Base-by-base conservation (phyloP, 2,113 vertebrate species). In the Dolichotis patagonum region DNA sequence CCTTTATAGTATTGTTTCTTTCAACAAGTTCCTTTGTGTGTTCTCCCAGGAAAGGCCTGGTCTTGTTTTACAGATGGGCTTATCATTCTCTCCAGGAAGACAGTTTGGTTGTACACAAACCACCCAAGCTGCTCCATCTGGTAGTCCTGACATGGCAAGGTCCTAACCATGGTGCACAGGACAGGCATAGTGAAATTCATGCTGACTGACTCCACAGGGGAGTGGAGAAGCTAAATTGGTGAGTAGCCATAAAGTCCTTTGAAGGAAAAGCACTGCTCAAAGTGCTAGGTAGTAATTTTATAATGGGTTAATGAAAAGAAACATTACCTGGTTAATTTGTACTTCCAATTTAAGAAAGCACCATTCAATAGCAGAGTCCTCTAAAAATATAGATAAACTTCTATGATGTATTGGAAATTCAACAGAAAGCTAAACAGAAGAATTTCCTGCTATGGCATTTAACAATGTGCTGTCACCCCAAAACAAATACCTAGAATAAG, bases 21-120 rank as follows among this genome's bases (percentile, higher is more conserved):
- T 93, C 96, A 96, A 75, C 60, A 91, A 67, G 78, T 84, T 85
- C 71, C 94, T 98, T 95, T 85, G 93, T 94, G 46, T 77, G 52
- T 67, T 87, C 90, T 93, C 86, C 65, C 83, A 90, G 93, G 82
- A 75, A 71, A 43, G 69, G 88, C 95, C 80, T 41, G 67, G 43
- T 92, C 86, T 90, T 73, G 85, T 92, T 86, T 71, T 92, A 80
- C 56, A 96, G 83, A 49, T 60, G 43, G 17, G 41, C 54, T 96
- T 95, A 96, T 78, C 65, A 85, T 94, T 54, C 96, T 96, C 90
- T 88, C 9, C 32, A 63, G 12, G 32, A 63, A 90, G 35, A 32
- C 87, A 0, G 0, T 93, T 80, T 77, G 24, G 38, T 94, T 81
- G 80, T 30, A 85, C 71, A 88, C 35, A 95, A 60, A 0, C 2